Percentiles rank a stretch among this genome's conserved stretches.
Conservation (phyloP, 2,797 vertebrate genomes). For the Sebastes dallii region DNA sequence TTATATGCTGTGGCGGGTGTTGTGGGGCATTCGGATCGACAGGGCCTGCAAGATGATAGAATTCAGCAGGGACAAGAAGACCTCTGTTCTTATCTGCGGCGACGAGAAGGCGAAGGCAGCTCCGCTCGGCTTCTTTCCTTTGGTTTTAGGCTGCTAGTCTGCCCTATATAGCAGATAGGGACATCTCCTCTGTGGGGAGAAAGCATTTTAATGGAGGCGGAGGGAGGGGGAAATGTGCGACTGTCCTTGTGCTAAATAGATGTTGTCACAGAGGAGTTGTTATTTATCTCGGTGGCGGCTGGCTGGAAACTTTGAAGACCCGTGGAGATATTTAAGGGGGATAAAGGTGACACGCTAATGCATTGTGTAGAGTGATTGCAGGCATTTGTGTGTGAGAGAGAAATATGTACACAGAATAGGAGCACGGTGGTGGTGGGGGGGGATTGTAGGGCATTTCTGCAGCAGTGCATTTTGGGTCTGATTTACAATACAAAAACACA, state of each 20-base stretch:
- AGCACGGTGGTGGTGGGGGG: neutral
- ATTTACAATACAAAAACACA: slow-evolving; percentile 21
- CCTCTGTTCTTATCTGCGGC: slow-evolving; percentile 81
- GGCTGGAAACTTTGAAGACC: slow-evolving; percentile 48
- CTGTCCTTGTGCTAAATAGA: slow-evolving; percentile 65
- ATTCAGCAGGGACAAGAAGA: slow-evolving; percentile 84
- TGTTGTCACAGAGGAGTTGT: slow-evolving; percentile 63
- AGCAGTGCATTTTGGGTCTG: slow-evolving; percentile 22
- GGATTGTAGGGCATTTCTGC: neutral
- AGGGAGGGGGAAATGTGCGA: neutral
- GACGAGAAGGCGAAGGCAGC: slow-evolving; percentile 58
- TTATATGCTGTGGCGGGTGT: slow-evolving; percentile 84
- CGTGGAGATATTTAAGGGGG: slow-evolving; percentile 38
- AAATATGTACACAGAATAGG: neutral
- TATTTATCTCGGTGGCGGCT: slow-evolving; percentile 43
- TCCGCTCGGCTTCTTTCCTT: slow-evolving; percentile 34
- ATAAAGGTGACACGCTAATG: slow-evolving; percentile 24
- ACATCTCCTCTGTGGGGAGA: slow-evolving; percentile 52
- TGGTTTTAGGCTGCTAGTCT: slow-evolving; percentile 43
- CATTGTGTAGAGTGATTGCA: slow-evolving; percentile 18
- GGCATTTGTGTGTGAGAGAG: slow-evolving; percentile 19
- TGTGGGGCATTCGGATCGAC: slow-evolving; percentile 75
- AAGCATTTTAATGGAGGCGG: slow-evolving; percentile 57
- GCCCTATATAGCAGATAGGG: slow-evolving; percentile 69
- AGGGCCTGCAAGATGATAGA: slow-evolving; percentile 78